A percentile compares a stretch with the other conserved stretches of the same genome.
Evolutionary conservation across 2,113 vertebrate species (phyloP).

Genomic region (Ptyas mucosa): DNA sequence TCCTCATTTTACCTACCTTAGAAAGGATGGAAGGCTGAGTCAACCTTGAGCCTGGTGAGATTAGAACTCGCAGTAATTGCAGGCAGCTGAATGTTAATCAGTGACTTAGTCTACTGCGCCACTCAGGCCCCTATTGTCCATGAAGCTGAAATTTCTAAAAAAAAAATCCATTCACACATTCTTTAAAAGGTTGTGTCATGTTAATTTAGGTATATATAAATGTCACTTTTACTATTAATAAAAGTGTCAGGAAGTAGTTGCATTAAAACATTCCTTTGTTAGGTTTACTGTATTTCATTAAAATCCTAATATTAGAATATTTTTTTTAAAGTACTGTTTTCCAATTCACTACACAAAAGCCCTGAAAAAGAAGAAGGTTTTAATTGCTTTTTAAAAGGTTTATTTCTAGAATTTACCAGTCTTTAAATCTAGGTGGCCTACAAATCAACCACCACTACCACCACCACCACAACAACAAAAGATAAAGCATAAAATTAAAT

Average conservation of each 20-base stretch:
- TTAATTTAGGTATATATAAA: background rate
- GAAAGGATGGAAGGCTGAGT: too few species aligned
- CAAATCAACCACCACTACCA: too few species aligned
- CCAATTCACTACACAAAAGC: background rate
- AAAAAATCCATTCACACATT: background rate
- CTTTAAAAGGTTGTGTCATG: background rate
- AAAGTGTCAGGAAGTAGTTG: background rate
- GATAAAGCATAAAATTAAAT: background rate
- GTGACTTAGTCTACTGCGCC: too few species aligned
- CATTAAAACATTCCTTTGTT: background rate
- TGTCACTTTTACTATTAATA: background rate
- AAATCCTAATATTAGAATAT: background rate
- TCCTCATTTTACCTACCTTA: too few species aligned
- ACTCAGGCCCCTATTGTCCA: too few species aligned
- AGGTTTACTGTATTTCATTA: background rate
- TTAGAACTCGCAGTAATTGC: too few species aligned
- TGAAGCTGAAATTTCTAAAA: background rate
- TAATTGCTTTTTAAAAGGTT: background rate
- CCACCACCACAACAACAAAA: background rate
- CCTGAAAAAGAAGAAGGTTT: background rate
- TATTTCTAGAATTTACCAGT: background rate
- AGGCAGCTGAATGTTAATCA: too few species aligned
- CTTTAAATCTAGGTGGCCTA: background rate
- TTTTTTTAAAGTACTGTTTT: background rate
- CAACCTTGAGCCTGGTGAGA: too few species aligned